These are phyloP conservation scores for Cariama cristata DNA, from an alignment of 2,113 vertebrate species.

Conservation along the genomic window DNA sequence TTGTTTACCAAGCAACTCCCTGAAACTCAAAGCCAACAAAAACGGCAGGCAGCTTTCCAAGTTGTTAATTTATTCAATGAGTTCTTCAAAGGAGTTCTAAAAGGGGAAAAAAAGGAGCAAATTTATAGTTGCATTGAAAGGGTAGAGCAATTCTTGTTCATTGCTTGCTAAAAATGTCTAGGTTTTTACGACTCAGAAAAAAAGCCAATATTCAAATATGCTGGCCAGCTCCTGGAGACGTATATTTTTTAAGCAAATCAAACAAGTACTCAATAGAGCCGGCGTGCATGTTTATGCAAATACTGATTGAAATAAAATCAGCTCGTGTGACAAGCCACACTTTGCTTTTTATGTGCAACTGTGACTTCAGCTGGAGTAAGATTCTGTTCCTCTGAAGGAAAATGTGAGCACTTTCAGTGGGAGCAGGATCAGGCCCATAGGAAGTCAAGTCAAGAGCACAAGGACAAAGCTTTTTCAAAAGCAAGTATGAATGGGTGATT, in stretches of 20 bases:
- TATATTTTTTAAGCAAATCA: constrained; percentile 65
- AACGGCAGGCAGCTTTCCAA: constrained; percentile 74
- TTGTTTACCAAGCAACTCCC: constrained; percentile 84
- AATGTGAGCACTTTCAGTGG: background rate
- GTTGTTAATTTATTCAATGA: constrained; percentile 81
- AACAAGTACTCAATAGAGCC: constrained; percentile 41
- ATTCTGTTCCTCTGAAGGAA: background rate
- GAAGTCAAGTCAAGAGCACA: constrained; percentile 18
- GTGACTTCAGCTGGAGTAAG: constrained; percentile 15
- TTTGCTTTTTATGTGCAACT: constrained; percentile 45
- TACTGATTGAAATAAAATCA: constrained; percentile 31
- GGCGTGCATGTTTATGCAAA: constrained; percentile 40
- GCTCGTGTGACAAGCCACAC: constrained; percentile 54
- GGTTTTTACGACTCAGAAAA: constrained; percentile 47
- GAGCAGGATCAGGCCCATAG: background rate
- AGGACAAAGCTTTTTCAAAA: constrained; percentile 35
- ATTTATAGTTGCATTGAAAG: constrained; percentile 76
- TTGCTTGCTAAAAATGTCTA: constrained; percentile 56
- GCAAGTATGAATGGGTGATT: constrained; percentile 47
- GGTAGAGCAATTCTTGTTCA: constrained; percentile 53
- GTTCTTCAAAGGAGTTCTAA: constrained; percentile 75
- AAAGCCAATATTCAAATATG: constrained; percentile 61
- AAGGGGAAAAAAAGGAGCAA: constrained; percentile 46
- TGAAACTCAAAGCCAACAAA: constrained; percentile 78
- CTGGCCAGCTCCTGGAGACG: constrained; percentile 45